Percentiles rank a stretch among this genome's conserved stretches.
Evolutionary conservation across 2,797 vertebrate species (phyloP).

Genomic region (Vipera latastei): DNA sequence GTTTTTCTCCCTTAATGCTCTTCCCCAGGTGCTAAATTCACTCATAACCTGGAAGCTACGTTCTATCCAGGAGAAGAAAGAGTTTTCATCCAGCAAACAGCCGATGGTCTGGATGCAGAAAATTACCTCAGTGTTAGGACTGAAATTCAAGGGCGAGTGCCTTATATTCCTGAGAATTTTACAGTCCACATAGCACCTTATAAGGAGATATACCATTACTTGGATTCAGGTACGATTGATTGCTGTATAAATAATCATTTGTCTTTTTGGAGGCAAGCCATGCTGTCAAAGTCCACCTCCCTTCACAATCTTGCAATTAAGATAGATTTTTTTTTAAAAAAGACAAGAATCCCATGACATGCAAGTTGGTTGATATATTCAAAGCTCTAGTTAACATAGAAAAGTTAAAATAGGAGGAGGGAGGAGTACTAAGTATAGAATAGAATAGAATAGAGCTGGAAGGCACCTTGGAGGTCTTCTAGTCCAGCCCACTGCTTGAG

Average conservation of each 20-base stretch:
- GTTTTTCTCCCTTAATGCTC: not conserved
- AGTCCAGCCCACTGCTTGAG: too few relatives aligned
- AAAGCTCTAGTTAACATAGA: not conserved
- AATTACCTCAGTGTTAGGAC: slow-evolving; percentile 86
- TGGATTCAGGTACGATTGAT: slow-evolving; percentile 78
- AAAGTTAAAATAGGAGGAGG: not conserved
- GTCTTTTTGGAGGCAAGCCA: not conserved
- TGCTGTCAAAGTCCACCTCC: not conserved
- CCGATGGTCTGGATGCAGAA: slow-evolving; percentile 82
- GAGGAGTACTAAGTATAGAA: not conserved
- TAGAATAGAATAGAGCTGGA: too few relatives aligned
- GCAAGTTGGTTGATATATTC: not conserved
- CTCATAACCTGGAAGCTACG: slow-evolving; percentile 77
- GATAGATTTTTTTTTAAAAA: not conserved
- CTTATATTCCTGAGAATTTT: slow-evolving; percentile 77
- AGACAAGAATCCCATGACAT: too few relatives aligned
- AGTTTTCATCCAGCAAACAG: slow-evolving; percentile 81
- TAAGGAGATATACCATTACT: slow-evolving; percentile 86
- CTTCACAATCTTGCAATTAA: not conserved
- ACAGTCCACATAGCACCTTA: slow-evolving; percentile 83
- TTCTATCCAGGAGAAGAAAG: slow-evolving; percentile 87
- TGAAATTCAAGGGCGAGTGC: slow-evolving; percentile 80
- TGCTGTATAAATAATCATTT: not conserved
- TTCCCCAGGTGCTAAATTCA: slow-evolving; percentile 85
- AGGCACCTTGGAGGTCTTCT: too few relatives aligned